A percentile compares a stretch with the other conserved stretches of the same genome.
Conservation (phyloP, 2,113 vertebrate species). For the Aramus guarauna region DNA sequence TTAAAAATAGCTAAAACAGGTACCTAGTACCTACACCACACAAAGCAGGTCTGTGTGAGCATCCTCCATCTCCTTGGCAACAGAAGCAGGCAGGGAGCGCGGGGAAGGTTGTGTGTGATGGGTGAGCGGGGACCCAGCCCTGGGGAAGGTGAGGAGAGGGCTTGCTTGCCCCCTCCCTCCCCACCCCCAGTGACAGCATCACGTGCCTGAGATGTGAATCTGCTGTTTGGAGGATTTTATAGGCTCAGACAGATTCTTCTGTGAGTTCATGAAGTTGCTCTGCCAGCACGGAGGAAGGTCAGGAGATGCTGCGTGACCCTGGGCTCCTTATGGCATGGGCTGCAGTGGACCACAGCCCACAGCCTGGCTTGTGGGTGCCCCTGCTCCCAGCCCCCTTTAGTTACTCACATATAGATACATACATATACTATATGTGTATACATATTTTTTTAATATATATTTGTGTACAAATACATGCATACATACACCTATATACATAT, state of each 20-base stretch:
- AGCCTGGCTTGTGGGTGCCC: not conserved
- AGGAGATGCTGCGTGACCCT: not conserved
- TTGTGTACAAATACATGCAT: not conserved
- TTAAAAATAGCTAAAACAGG: not conserved
- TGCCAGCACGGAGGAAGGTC: rapidly evolving
- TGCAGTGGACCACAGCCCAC: rapidly evolving
- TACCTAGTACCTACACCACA: not conserved
- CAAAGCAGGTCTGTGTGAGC: not conserved
- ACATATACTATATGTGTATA: rapidly evolving
- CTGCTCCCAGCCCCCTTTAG: not conserved
- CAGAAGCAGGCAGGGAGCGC: not conserved
- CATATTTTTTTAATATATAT: not conserved
- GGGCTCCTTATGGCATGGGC: rapidly evolving
- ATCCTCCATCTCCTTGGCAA: conserved; percentile 6
- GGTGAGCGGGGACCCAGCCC: not conserved
- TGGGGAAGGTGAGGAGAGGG: not conserved
- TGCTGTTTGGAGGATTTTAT: not conserved
- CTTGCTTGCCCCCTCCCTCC: not conserved
- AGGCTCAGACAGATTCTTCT: not conserved
- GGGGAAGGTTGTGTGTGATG: not conserved
- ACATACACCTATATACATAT: too few relatives aligned
- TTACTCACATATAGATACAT: not conserved
- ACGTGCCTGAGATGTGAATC: not conserved
- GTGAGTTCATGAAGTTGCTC: not conserved
- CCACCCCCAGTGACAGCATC: not conserved